A percentile compares a stretch with the other conserved stretches of the same genome.
Conservation (phyloP, 1,140 invertebrate genomes). For the Drosophila gunungcola region DNA sequence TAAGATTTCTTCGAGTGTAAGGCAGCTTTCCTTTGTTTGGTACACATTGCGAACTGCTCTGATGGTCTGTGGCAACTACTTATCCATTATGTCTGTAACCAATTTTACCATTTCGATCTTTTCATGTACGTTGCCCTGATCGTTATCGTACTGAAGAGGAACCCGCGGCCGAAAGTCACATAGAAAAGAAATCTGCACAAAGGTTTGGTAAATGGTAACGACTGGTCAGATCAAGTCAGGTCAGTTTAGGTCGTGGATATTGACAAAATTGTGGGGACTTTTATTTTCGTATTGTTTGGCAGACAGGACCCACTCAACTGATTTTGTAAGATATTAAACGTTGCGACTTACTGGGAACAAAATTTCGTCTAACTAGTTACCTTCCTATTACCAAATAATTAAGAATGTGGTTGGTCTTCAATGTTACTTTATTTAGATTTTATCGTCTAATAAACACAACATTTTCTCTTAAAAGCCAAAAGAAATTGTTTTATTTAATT, state of each 20-base stretch:
- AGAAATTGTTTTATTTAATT: background rate
- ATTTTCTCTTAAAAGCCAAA: background rate
- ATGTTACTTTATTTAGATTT: conserved; percentile 5
- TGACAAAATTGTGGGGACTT: background rate
- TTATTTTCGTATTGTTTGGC: conserved; percentile 21
- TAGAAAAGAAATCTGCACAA: conserved; percentile 27
- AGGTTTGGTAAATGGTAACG: conserved; percentile 60
- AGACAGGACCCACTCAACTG: background rate
- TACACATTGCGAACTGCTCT: conserved; percentile 49
- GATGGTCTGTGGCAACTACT: conserved; percentile 38
- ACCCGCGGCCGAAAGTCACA: conserved; percentile 38
- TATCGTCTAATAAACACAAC: conserved; percentile 1
- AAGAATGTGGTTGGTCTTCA: background rate
- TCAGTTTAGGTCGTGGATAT: conserved; percentile 8
- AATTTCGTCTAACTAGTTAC: background rate
- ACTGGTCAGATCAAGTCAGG: conserved; percentile 11
- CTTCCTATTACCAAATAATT: background rate
- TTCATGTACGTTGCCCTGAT: conserved; percentile 64
- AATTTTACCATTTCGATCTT: conserved; percentile 67
- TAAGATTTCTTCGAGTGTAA: conserved; percentile 29
- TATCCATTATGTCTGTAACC: conserved; percentile 58
- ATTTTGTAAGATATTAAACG: background rate
- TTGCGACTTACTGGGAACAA: background rate
- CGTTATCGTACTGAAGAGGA: conserved; percentile 35
- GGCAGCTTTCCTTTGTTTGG: conserved; percentile 44